Evolutionary conservation across 2,888 invertebrate species (phyloP), one percentile per base, ranked within the genome.

Genomic region (Watsonalla binaria): DNA sequence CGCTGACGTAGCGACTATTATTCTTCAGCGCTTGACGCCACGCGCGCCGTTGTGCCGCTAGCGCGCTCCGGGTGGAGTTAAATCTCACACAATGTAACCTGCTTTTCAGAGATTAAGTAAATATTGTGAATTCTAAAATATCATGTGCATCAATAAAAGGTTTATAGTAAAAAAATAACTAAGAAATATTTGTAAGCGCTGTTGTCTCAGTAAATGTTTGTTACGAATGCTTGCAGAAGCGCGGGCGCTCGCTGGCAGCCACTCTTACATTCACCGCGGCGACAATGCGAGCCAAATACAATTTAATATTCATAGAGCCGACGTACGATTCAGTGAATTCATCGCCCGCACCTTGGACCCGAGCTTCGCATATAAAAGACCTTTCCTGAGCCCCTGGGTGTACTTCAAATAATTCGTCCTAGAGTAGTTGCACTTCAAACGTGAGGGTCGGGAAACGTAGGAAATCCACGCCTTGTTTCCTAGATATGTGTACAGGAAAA

Each of bases 261-360:
- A 78, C 78, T 81, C 81, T 76, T 69, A 82, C 82, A 85, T 82
- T 84, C 82, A 80, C 78, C 72, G 81, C 81, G 76, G 71, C 80
- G 81, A 87, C 86, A 89, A 86, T 87, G 76, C 80, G 80, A 78
- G 78, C 81, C 84, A 86, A 88, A 90, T 90, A 85, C 78, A 87
- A 86, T 88, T 88, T 89, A 88, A 88, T 88, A 90, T 90, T 89
- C 88, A 90, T 89, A 87, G 89, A 86, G 82, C 76, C 80, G 82
- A 81, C 86, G 81, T 86, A 84, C 86, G 84, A 89, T 88, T 90
- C 88, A 86, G 80, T 86, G 89, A 90, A 89, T 86, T 84, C 88
- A 85, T 85, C 79, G 86, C 75, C 82, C 85, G 82, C 86, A 85
- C 88, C 89, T 87, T 82, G 78, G 83, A 83, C 85, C 82, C 82